Evolutionary conservation across 2,797 vertebrate species (phyloP).

Genomic region (Perodicticus potto): DNA sequence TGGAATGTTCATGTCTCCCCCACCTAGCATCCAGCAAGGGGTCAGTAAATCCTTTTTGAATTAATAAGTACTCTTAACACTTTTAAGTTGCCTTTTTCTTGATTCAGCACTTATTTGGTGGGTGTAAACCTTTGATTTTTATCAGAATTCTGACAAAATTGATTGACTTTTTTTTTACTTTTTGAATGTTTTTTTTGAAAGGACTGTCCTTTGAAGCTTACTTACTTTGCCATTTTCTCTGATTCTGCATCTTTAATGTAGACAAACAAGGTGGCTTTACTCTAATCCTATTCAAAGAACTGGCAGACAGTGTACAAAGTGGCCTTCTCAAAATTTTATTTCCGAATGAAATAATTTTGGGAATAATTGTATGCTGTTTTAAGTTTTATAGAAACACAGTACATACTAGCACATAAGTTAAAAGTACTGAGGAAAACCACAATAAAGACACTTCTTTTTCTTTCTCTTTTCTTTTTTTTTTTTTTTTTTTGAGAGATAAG

Average conservation of each 20-base stretch:
- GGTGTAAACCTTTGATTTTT: neutral
- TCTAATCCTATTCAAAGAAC: neutral
- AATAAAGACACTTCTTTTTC: neutral
- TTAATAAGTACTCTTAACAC: neutral
- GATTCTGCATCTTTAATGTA: neutral
- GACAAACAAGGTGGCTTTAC: neutral
- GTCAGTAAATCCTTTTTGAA: neutral
- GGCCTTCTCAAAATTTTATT: neutral
- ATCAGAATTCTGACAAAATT: neutral
- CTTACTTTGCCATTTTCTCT: neutral
- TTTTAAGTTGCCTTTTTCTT: neutral
- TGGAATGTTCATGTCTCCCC: neutral
- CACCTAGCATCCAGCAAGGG: neutral
- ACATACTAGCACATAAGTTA: neutral
- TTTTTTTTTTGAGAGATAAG: neutral
- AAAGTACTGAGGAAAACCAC: neutral
- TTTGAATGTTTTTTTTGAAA: neutral
- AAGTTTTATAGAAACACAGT: neutral
- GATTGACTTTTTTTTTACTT: neutral
- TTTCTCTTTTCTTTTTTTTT: too few relatives aligned
- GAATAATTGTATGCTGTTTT: neutral
- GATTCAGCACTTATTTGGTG: neutral
- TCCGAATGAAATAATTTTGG: neutral
- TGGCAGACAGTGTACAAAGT: neutral
- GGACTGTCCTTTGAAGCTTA: neutral